Percentiles rank a stretch among this genome's conserved stretches.
These are phyloP conservation scores for Nesidiocoris tenuis DNA, from an alignment of 2,888 invertebrate genomes.

Conservation along the genomic window DNA sequence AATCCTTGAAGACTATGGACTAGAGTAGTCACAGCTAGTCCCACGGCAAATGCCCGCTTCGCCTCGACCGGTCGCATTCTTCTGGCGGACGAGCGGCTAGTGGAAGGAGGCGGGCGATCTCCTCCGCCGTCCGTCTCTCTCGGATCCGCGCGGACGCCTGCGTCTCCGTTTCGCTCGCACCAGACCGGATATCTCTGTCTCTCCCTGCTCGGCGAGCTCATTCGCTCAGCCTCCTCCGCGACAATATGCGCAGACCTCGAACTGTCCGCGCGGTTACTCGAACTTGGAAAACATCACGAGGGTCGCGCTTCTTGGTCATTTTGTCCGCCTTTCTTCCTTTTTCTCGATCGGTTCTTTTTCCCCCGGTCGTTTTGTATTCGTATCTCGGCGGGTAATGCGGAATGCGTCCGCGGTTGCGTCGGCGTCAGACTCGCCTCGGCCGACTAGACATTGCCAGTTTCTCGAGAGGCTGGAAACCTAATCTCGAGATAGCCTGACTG, in stretches of 20 bases:
- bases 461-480: too few species aligned
- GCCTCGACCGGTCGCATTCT: slow-evolving; percentile 21
- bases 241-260: slow-evolving; percentile 30
- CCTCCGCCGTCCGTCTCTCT: neutral
- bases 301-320: neutral
- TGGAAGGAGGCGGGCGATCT: slow-evolving; percentile 4
- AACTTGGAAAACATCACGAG: slow-evolving; percentile 7
- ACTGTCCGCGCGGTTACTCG: slow-evolving; percentile 3
- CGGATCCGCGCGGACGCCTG: neutral
- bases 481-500: too few species aligned
- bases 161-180: neutral
- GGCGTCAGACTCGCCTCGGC: neutral
- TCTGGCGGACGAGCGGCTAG: neutral
- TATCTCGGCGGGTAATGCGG: neutral
- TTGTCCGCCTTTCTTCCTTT: neutral
- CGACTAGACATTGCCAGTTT: too few species aligned
- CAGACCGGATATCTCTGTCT: neutral
- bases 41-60: slow-evolving; percentile 22
- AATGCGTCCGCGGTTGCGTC: neutral
- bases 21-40: slow-evolving; percentile 21
- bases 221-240: slow-evolving; percentile 4
- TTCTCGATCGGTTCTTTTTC: neutral
- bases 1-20: neutral
- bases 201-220: neutral
- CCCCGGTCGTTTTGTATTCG: neutral